A percentile compares a stretch with the other conserved stretches of the same genome.
Conservation (phyloP, 2,797 vertebrate species). For the Darevskia mixta region DNA sequence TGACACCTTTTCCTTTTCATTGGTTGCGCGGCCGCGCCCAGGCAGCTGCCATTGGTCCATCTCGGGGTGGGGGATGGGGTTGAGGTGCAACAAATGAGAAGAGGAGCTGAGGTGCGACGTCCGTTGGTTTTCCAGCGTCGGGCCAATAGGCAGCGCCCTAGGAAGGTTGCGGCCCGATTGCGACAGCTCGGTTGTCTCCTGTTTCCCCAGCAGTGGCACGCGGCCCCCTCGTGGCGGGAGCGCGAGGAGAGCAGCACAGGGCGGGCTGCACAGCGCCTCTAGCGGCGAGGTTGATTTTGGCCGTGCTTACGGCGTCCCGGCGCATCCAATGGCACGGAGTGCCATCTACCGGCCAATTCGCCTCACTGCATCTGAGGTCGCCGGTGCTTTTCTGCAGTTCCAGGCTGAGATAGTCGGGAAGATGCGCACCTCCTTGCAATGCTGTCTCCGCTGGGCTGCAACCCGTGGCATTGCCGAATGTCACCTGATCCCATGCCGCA, state of each 20-base stretch:
- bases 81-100: not conserved
- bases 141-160: not conserved
- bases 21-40: slow-evolving; percentile 41
- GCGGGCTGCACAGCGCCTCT: not conserved
- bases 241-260: not conserved
- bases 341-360: not conserved
- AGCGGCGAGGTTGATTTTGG: not conserved
- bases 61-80: no score
- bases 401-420: no score
- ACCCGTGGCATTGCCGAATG: not conserved
- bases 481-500: not conserved
- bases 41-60: slow-evolving; percentile 1
- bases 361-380: not conserved
- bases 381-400: not conserved
- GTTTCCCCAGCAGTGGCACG: not conserved
- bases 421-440: not conserved
- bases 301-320: not conserved
- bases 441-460: not conserved
- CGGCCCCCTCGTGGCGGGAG: slow-evolving; percentile 8
- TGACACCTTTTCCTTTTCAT: not conserved
- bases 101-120: not conserved
- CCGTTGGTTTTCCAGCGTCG: not conserved
- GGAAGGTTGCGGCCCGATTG: not conserved
- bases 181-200: fast-evolving
- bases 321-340: no score